Evolutionary conservation across 2,797 vertebrate genomes (phyloP).

Genomic region (Heterohyrax brucei): DNA sequence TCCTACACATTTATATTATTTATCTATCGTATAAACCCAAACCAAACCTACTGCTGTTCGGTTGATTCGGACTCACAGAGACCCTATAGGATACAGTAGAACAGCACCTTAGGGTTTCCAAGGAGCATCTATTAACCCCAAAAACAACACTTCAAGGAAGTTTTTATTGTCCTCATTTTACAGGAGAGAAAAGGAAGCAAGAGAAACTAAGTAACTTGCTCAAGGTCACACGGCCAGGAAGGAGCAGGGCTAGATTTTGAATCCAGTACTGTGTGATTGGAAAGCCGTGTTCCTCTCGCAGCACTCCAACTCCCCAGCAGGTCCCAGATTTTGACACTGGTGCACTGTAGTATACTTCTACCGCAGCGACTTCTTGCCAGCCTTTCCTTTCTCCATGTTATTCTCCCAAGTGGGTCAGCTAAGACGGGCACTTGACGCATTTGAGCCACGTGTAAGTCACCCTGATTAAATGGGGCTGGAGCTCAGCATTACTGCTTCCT

Average conservation of each 20-base stretch:
- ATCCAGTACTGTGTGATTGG: not conserved
- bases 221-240: not conserved
- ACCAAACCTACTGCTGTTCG: no score
- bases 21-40: no score
- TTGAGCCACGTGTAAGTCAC: conserved; percentile 4
- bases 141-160: conserved; percentile 31
- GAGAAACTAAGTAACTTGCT: not conserved
- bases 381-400: not conserved
- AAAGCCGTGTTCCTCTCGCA: not conserved
- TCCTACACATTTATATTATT: not conserved
- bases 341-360: not conserved
- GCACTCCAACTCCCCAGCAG: not conserved
- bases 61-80: no score
- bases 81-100: no score
- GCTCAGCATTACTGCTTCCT: conserved; percentile 50
- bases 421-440: not conserved
- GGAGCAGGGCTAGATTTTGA: not conserved
- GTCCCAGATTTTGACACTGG: not conserved
- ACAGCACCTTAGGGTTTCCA: no score
- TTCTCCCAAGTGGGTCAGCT: not conserved
- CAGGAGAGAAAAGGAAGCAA: conserved; percentile 26
- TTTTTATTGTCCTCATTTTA: not conserved
- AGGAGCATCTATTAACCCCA: not conserved
- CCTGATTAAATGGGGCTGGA: not conserved
- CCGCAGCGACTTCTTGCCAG: accelerated